Evolutionary conservation across 2,888 invertebrate genomes (phyloP).

Genomic region (Ryuthela nishihirai): DNA sequence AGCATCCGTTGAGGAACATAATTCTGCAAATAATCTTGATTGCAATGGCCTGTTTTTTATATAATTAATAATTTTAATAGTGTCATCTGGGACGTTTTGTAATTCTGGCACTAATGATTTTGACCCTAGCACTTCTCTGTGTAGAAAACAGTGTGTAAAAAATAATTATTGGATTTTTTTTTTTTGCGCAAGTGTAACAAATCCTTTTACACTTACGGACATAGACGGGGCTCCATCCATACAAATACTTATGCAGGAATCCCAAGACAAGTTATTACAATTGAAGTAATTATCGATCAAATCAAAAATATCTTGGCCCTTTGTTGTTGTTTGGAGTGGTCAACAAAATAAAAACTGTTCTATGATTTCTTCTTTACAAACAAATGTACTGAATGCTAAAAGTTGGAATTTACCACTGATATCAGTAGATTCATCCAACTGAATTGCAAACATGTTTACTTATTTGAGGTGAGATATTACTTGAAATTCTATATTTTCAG

Average conservation of each 20-base stretch:
- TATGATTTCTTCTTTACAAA: neutral
- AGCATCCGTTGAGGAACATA: no score
- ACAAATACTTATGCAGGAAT: neutral
- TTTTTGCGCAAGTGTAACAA: neutral
- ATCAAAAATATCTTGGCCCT: neutral
- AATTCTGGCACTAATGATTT: neutral
- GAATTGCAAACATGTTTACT: neutral
- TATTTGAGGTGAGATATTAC: neutral
- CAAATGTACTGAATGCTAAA: neutral
- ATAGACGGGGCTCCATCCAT: neutral
- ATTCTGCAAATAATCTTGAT: neutral
- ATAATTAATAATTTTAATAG: neutral
- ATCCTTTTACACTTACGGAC: conserved; percentile 1
- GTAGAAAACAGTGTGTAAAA: neutral
- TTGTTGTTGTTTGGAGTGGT: neutral
- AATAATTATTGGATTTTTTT: neutral
- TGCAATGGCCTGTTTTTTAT: neutral
- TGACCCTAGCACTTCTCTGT: neutral
- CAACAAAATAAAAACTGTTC: neutral
- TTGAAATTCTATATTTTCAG: neutral
- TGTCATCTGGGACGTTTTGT: neutral
- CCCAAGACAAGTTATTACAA: neutral
- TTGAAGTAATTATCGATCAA: neutral
- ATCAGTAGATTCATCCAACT: neutral
- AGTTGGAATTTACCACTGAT: neutral